Conservation (phyloP, 1,140 invertebrate genomes). For the Aphis craccivora region DNA sequence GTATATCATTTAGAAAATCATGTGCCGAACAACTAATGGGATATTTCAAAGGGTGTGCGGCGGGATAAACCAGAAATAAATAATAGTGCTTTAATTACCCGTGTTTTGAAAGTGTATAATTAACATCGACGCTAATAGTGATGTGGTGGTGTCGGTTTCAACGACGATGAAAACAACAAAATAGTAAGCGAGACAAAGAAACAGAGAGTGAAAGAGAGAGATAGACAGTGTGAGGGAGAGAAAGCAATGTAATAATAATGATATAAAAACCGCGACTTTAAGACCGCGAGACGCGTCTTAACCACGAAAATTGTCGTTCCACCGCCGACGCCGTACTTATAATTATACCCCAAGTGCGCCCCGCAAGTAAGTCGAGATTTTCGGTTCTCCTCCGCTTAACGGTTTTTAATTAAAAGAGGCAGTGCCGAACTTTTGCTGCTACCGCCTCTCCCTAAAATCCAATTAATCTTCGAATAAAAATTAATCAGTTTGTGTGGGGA, state of each 20-base stretch:
- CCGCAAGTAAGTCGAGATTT: constrained; percentile 17
- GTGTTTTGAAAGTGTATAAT: neutral
- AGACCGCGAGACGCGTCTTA: neutral
- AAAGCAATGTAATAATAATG: neutral
- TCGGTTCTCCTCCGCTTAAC: neutral
- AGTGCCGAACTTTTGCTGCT: neutral
- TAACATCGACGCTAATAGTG: constrained; percentile 20
- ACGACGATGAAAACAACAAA: neutral
- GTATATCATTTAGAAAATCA: neutral
- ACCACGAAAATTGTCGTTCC: neutral
- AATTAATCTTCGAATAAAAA: constrained; percentile 33
- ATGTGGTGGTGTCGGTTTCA: constrained; percentile 11
- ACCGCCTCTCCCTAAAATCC: neutral
- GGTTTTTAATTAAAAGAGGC: constrained; percentile 37
- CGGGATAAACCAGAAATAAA: constrained; percentile 22
- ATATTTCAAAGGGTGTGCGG: neutral
- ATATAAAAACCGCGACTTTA: neutral
- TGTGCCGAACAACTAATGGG: neutral
- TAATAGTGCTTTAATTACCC: constrained; percentile 29
- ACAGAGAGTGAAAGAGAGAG: neutral
- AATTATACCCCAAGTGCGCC: neutral
- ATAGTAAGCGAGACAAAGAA: neutral
- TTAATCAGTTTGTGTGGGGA: neutral
- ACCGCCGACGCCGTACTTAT: neutral
- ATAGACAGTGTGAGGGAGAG: too few species aligned